A percentile compares a stretch with the other conserved stretches of the same genome.
phyloP scores from a whole-genome alignment of 2,797 vertebrate genomes.

The Antrozous pallidus region DNA sequence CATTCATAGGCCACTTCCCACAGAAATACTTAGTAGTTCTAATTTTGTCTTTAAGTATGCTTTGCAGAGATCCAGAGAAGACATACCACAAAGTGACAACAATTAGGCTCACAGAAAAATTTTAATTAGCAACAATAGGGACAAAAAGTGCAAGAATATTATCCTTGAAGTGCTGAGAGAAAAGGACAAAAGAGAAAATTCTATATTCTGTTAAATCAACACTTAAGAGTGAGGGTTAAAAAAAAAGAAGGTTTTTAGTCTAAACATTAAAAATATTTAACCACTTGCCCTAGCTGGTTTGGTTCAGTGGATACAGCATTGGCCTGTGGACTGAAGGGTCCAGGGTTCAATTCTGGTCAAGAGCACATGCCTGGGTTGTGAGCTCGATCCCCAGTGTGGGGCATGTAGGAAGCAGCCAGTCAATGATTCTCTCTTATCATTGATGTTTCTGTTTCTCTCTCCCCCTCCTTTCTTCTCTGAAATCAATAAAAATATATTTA shows the following conservation, averaged over 20 bases:
- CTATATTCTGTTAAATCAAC: background rate
- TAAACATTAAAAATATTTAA: background rate
- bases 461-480: too few species aligned
- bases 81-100: background rate
- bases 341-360: too few species aligned
- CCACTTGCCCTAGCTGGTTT: background rate
- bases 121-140: background rate
- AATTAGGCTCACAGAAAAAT: background rate
- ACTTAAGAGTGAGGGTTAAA: background rate
- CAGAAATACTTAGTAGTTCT: background rate
- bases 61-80: background rate
- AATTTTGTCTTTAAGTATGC: background rate
- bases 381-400: too few species aligned
- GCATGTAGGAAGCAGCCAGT: too few species aligned
- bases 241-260: background rate
- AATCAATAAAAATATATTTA: too few species aligned
- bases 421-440: too few species aligned
- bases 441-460: too few species aligned
- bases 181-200: slow-evolving; percentile 21
- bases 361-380: too few species aligned
- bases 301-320: too few species aligned
- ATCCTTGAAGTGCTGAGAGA: background rate
- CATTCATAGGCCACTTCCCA: background rate
- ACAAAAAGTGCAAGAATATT: background rate
- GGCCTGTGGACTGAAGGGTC: too few species aligned